These are phyloP conservation scores for Brachionichthys hirsutus DNA, from an alignment of 2,113 vertebrate species.

Conservation along the genomic window DNA sequence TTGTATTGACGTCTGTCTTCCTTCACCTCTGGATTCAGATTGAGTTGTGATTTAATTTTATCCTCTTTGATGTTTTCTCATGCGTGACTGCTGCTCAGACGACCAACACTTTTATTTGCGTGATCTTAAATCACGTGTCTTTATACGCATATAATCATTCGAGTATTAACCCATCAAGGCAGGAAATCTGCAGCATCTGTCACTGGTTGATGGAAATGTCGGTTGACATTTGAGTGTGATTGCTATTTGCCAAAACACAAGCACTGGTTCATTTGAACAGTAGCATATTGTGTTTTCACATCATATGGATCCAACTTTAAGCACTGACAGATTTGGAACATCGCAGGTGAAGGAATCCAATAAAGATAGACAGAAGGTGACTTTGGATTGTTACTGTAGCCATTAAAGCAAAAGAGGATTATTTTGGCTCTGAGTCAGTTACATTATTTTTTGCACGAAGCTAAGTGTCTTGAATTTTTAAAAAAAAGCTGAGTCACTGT, in stretches of 20 bases:
- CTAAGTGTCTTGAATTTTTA: neutral
- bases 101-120: neutral
- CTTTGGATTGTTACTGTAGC: neutral
- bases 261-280: conserved; percentile 9
- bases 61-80: conserved; percentile 22
- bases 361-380: conserved; percentile 16
- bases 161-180: conserved; percentile 8
- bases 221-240: neutral
- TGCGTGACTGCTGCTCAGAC: neutral
- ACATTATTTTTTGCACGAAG: conserved; percentile 21
- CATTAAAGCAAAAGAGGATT: neutral
- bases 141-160: conserved; percentile 4
- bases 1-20: neutral
- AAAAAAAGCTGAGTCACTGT: conserved; percentile 8
- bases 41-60: conserved; percentile 16
- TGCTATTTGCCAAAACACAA: neutral
- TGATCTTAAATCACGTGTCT: conserved; percentile 12
- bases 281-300: too few species aligned
- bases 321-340: neutral
- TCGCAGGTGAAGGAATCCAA: conserved; percentile 20
- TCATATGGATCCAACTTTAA: too few species aligned
- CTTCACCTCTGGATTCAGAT: conserved; percentile 13
- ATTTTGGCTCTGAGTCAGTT: conserved; percentile 19
- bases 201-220: conserved; percentile 11
- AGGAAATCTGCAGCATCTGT: conserved; percentile 23